These are phyloP conservation scores for Monopis laevigella DNA, from an alignment of 2,888 invertebrate genomes.

Conservation along the genomic window DNA sequence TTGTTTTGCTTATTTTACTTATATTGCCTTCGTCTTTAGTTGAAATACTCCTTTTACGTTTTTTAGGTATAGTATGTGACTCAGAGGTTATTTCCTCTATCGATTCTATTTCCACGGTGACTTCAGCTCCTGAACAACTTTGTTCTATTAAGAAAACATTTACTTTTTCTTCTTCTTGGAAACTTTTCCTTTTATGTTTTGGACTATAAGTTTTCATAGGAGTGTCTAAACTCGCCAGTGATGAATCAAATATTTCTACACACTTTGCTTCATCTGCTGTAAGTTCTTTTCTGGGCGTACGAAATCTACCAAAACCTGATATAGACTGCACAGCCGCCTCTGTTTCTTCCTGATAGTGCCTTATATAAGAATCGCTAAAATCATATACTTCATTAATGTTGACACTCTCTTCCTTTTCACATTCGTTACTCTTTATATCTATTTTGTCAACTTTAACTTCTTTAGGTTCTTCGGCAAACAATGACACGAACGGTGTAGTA, in stretches of 20 bases:
- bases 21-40: slow-evolving; percentile 33
- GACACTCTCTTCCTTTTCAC: neutral
- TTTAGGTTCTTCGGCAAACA: slow-evolving; percentile 32
- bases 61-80: slow-evolving; percentile 29
- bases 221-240: slow-evolving; percentile 53
- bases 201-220: slow-evolving; percentile 41
- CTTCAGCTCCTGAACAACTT: slow-evolving; percentile 24
- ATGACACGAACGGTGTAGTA: slow-evolving; percentile 33
- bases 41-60: slow-evolving; percentile 38
- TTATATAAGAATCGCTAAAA: no score
- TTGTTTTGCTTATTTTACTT: slow-evolving; percentile 34
- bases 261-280: slow-evolving; percentile 28
- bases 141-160: slow-evolving; percentile 10
- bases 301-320: slow-evolving; percentile 37
- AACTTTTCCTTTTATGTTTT: neutral
- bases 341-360: no score
- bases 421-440: neutral
- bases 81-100: slow-evolving; percentile 25
- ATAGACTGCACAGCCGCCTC: slow-evolving; percentile 47
- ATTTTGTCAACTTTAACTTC: slow-evolving; percentile 18
- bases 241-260: slow-evolving; percentile 55
- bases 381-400: slow-evolving; percentile 24
- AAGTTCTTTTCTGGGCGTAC: slow-evolving; percentile 48
- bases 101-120: slow-evolving; percentile 41
- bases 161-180: slow-evolving; percentile 18